phyloP scores from a whole-genome alignment of 2,113 vertebrate genomes.

The Accipiter cooperii region DNA sequence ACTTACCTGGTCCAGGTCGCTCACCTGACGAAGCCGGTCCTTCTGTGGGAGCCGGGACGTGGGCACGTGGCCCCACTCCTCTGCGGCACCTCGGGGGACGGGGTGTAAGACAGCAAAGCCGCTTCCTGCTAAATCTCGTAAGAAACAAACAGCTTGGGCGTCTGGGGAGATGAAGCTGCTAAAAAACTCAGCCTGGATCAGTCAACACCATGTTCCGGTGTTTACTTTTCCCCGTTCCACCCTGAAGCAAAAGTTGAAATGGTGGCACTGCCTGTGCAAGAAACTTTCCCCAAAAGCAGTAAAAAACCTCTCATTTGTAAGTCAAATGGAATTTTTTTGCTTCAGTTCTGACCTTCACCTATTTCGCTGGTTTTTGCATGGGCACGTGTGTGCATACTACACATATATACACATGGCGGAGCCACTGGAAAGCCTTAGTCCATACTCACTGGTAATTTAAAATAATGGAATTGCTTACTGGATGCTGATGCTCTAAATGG shows the following conservation, averaged over 20 bases:
- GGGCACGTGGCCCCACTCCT: fast-evolving
- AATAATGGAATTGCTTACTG: neutral
- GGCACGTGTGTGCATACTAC: neutral
- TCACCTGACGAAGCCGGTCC: fast-evolving
- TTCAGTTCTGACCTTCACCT: neutral
- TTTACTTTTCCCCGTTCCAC: neutral
- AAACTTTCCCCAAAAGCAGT: neutral
- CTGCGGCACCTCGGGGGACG: fast-evolving
- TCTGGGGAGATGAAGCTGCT: neutral
- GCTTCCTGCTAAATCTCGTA: fast-evolving
- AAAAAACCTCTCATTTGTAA: neutral
- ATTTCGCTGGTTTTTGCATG: neutral
- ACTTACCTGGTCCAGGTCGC: fast-evolving
- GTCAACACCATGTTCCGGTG: neutral
- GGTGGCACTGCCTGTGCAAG: neutral
- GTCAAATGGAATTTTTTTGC: neutral
- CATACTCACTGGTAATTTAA: neutral
- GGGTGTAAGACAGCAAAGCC: neutral
- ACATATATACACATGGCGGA: neutral
- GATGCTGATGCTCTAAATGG: neutral
- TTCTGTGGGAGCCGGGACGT: fast-evolving
- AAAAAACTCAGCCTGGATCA: fast-evolving
- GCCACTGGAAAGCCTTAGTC: neutral
- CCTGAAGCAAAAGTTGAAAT: neutral
- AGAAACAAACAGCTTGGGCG: neutral